Base-by-base conservation (phyloP, 2,113 vertebrate genomes). In the Phalacrocorax aristotelis region DNA sequence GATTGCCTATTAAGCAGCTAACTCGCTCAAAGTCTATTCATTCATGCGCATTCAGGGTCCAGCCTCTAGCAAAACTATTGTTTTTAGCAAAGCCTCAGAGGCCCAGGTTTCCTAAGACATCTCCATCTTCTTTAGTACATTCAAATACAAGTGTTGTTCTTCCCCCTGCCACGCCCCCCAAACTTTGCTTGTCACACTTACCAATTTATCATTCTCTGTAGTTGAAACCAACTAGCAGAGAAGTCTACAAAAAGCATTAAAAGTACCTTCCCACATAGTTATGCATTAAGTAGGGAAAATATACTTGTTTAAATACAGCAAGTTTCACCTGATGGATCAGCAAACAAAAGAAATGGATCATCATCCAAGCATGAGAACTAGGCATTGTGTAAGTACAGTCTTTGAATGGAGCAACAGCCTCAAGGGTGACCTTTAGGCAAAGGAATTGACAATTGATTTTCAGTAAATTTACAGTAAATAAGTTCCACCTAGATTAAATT, bases 271-370 rank as follows among this genome's bases (percentile, higher is more conserved):
- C 71, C 68, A 65, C 16, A 36, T 7, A 87, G 69, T 70, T 81
- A 78, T 3, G 48, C 32, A 91, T 85, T 90, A 90, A 78, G 40
- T 20, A 27, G 21, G 25, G 42, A 83, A 93, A 94, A 92, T 16
- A 70, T 0, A 48, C n/a, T 51, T 81, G 32, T 60, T 81, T 30
- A 91, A 89, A 82, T 29, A 71, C 36, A 83, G 30, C 14, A 65
- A 57, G 86, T 91, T 96, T 85, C 83, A 87, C 66, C 65, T 83
- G 65, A 91, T 36, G 48, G 87, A 83, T 93, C 78, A 94, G 70
- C 89, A 95, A 95, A 93, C 58, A 97, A 85, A 91, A 90, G 29
- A 48, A 90, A 66, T 15, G 17, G 27, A 40, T 91, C 95, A 95
- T 83, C 78, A 75, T 9, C 7, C 55, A 83, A 60, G 61, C 87